Evolutionary conservation across 2,113 vertebrate genomes (phyloP).

Genomic region (Neopipo cinnamomea): DNA sequence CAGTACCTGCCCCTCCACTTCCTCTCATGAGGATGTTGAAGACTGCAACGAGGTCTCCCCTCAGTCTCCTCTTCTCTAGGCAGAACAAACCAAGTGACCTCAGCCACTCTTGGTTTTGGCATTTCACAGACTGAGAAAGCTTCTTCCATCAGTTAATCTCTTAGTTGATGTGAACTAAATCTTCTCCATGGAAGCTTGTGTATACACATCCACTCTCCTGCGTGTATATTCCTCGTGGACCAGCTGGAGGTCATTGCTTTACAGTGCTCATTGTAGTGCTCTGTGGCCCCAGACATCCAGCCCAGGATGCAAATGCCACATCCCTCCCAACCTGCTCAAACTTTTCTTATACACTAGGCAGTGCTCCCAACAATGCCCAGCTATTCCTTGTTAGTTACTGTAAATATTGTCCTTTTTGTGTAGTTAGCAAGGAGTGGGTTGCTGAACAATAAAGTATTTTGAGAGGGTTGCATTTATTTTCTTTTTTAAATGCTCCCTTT

Average conservation of each 20-base stretch:
- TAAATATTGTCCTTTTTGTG: neutral
- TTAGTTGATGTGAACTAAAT: neutral
- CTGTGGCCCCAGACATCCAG: neutral
- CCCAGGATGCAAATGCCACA: neutral
- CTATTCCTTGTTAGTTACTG: neutral
- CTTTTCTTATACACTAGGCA: neutral
- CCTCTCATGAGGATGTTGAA: rapidly evolving
- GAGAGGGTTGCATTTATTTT: neutral
- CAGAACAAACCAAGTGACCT: neutral
- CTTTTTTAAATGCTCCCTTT: neutral
- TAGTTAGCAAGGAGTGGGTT: neutral
- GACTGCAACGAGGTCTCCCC: neutral
- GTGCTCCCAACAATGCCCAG: neutral
- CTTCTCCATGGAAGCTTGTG: neutral
- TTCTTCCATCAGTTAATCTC: neutral
- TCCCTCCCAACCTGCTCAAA: neutral
- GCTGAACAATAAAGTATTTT: neutral
- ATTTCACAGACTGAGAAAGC: neutral
- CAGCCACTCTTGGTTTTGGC: neutral
- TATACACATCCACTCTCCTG: rapidly evolving
- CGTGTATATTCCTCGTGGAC: rapidly evolving
- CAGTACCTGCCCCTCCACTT: rapidly evolving
- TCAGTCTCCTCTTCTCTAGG: neutral
- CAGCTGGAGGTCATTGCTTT: neutral
- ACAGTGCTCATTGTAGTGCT: neutral